Base-by-base conservation (phyloP, 2,888 invertebrate genomes). In the Coremacera marginata region DNA sequence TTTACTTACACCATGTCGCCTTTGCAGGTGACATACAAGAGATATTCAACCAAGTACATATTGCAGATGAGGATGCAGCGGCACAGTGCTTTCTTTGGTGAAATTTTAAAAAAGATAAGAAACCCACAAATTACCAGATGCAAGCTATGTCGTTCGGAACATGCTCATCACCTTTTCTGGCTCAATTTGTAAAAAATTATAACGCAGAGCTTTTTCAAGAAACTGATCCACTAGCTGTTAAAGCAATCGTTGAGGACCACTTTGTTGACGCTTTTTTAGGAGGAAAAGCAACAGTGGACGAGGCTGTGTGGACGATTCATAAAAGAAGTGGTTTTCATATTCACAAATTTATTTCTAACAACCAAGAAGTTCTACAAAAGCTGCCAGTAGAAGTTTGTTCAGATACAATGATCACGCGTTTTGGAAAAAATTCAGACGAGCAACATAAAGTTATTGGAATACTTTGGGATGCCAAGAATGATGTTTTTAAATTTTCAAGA, bases 91-190 rank as follows among this genome's bases (percentile, higher is more conserved):
- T 72, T 51, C 63, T 72, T 22, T 77, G 57, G 67, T 49, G 73
- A 19, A 37, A 63, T 73, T 2, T 73, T 67, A 2, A 4, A 51
- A 1, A 44, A 7, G 22, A 34, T 8, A 44, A 70, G 34, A 49
- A 27, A 9, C 22, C 60, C 4, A 60, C 25, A 27, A 55, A 74
- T 22, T 70, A 70, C 52, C 74, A 77, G 62, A 77, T 77, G 73
- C 67, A 77, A 22, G 44, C 74, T n/a, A 74, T 77, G 77, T 19
- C 74, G 16, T 77, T 77, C n/a, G 77, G 77, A 5, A 70, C 73
- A 11, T 55, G 14, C 25, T 72, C 72, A 37, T 77, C 73, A 9
- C 73, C 77, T 1, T 68, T 57, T 49, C 4, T 62, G 9, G 77
- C 25, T 9, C 75, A 77, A 19, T 75, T 63, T 11, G 65, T 77